Evolutionary conservation across 2,888 invertebrate genomes (phyloP).

Genomic region (Cerceris rybyensis): DNA sequence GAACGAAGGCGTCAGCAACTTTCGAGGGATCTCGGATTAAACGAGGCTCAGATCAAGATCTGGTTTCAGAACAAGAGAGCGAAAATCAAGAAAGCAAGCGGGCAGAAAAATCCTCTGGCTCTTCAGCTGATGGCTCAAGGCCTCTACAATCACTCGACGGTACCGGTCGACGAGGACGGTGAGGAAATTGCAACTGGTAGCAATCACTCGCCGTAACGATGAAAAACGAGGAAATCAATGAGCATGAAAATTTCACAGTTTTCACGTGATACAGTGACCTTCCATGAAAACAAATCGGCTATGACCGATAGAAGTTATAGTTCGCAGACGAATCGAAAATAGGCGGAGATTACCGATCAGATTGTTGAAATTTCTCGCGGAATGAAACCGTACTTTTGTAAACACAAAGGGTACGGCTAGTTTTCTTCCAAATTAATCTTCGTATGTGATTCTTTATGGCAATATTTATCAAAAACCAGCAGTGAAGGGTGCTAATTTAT

Average conservation of each 20-base stretch:
- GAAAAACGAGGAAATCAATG: background rate
- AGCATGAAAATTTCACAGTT: constrained; percentile 4
- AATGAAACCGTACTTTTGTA: too few relatives aligned
- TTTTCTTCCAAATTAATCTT: too few relatives aligned
- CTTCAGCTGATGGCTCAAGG: constrained; percentile 97
- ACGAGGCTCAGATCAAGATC: constrained; percentile 98
- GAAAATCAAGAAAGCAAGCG: constrained; percentile 96
- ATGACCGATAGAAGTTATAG: background rate
- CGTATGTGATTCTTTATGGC: too few relatives aligned
- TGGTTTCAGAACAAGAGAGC: constrained; percentile 98
- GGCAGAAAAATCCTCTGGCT: constrained; percentile 92
- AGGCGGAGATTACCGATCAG: too few relatives aligned
- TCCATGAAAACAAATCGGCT: background rate
- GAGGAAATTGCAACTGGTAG: constrained; percentile 84
- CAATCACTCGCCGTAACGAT: constrained; percentile 41
- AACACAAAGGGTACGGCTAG: too few relatives aligned
- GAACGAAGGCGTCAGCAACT: constrained; percentile 94
- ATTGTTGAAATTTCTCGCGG: too few relatives aligned
- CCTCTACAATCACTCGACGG: constrained; percentile 93
- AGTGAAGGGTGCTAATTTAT: too few relatives aligned
- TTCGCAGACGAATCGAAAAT: background rate
- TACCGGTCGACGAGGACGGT: constrained; percentile 88
- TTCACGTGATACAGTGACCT: background rate
- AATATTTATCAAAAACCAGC: too few relatives aligned
- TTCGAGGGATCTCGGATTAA: constrained; percentile 94